phyloP scores from a whole-genome alignment of 2,888 invertebrate species.

The Diplolepis rosae region DNA sequence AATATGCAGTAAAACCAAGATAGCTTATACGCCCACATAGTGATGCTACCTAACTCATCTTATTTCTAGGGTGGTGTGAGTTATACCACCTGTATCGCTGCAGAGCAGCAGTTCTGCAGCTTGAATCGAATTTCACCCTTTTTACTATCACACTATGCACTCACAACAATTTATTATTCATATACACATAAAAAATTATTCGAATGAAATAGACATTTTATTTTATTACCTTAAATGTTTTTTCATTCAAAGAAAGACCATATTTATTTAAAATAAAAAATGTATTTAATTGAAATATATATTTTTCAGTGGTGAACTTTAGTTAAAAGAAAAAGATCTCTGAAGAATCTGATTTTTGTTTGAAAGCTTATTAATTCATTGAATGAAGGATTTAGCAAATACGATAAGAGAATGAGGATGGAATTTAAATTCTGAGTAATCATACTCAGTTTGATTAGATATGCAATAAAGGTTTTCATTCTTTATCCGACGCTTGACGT shows the following conservation, averaged over 20 bases:
- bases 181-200: too few species aligned
- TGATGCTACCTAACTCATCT: slow-evolving; percentile 24
- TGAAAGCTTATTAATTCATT: neutral
- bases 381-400: neutral
- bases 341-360: too few species aligned
- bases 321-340: too few species aligned
- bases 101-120: neutral
- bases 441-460: slow-evolving; percentile 15
- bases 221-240: too few species aligned
- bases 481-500: neutral
- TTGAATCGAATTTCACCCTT: neutral
- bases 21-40: slow-evolving; percentile 49
- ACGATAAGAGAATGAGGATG: neutral
- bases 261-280: too few species aligned
- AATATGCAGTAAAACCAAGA: slow-evolving; percentile 66
- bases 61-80: neutral
- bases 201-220: too few species aligned
- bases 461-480: slow-evolving; percentile 13
- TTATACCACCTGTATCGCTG: slow-evolving; percentile 18
- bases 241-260: too few species aligned
- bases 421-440: slow-evolving; percentile 1
- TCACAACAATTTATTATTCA: too few species aligned
- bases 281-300: too few species aligned
- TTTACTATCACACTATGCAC: neutral
- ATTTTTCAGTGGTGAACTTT: too few species aligned